A percentile compares a stretch with the other conserved stretches of the same genome.
phyloP scores from a whole-genome alignment of 2,797 vertebrate species.

The Melopsittacus undulatus region DNA sequence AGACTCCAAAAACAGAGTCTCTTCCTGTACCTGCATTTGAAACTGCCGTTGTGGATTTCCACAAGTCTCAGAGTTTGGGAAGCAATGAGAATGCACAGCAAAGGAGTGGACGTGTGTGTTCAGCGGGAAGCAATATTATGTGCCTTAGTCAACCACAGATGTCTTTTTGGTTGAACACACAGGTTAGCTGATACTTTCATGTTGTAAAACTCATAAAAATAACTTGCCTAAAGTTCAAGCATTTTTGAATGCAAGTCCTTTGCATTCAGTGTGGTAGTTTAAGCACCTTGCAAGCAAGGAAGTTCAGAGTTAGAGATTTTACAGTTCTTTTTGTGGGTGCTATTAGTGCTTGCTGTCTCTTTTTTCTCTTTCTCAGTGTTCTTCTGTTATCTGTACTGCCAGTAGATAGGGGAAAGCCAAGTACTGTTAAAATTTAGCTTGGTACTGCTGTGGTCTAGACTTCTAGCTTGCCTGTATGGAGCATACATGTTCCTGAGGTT shows the following conservation, averaged over 20 bases:
- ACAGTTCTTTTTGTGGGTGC: not conserved
- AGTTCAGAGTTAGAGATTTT: not conserved
- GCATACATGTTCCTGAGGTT: not conserved
- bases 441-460: not conserved
- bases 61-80: slow-evolving; percentile 72
- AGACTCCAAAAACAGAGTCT: slow-evolving; percentile 26
- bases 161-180: not conserved
- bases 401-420: not conserved
- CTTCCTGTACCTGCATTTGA: slow-evolving; percentile 75
- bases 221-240: not conserved
- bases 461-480: not conserved
- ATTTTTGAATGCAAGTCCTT: not conserved
- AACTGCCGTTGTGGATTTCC: slow-evolving; percentile 84
- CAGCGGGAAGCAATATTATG: not conserved
- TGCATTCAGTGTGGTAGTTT: not conserved
- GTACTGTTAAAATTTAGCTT: not conserved
- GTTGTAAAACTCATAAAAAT: not conserved
- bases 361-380: not conserved
- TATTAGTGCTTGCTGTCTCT: not conserved
- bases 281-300: not conserved
- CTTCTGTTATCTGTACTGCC: not conserved
- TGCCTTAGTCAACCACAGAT: not conserved
- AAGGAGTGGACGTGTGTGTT: slow-evolving; percentile 11
- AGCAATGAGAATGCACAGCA: slow-evolving; percentile 14
- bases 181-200: slow-evolving; percentile 40